phyloP scores from a whole-genome alignment of 2,888 invertebrate species.

The Acanthosepion pharaonis region DNA sequence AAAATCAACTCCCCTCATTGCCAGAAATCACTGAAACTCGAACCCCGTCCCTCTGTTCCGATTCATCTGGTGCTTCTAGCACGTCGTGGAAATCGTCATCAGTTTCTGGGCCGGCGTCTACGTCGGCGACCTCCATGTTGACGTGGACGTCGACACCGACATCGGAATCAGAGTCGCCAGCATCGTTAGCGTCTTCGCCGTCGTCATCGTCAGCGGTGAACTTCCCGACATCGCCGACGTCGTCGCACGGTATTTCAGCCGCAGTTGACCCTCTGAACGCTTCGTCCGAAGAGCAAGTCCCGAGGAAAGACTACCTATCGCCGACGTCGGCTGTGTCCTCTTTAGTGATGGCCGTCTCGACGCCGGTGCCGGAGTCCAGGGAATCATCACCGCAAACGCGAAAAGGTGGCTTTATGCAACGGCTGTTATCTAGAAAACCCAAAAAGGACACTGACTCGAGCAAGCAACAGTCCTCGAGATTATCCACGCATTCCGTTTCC shows the following conservation, averaged over 20 bases:
- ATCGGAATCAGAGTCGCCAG: constrained; percentile 54
- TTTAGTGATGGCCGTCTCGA: background rate
- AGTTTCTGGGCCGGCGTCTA: constrained; percentile 39
- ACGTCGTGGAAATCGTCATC: constrained; percentile 50
- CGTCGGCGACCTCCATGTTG: constrained; percentile 50
- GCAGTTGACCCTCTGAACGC: background rate
- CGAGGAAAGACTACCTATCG: background rate
- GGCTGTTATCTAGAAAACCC: constrained; percentile 64
- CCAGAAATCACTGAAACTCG: constrained; percentile 58
- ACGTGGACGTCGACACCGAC: constrained; percentile 48
- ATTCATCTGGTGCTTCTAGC: constrained; percentile 54
- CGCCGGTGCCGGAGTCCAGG: constrained; percentile 48
- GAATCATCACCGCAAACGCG: constrained; percentile 57
- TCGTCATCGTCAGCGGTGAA: constrained; percentile 46
- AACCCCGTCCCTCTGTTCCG: constrained; percentile 58
- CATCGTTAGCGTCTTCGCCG: constrained; percentile 52
- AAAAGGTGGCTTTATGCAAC: constrained; percentile 66
- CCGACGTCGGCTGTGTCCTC: background rate
- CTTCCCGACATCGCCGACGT: background rate
- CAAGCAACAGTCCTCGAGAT: constrained; percentile 9
- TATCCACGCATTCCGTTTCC: constrained; percentile 35
- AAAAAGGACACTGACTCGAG: constrained; percentile 34
- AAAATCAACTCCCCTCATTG: constrained; percentile 54
- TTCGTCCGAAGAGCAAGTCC: background rate
- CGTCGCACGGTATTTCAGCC: background rate